Base-by-base conservation (phyloP, 1,140 invertebrate genomes). In the Habropoda laboriosa region DNA sequence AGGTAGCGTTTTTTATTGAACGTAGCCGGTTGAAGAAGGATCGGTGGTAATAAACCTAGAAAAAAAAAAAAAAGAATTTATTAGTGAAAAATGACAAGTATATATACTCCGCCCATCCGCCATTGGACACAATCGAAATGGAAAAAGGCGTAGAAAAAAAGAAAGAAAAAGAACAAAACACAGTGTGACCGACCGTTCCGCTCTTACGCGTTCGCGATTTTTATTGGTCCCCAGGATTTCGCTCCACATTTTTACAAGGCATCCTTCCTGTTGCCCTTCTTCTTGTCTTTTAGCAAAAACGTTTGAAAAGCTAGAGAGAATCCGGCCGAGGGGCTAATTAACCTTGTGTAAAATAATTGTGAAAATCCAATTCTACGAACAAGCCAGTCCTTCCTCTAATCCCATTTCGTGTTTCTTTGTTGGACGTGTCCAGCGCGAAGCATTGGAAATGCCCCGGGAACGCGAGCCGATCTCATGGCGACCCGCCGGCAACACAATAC, bases 331-430 rank as follows among this genome's bases (percentile, higher is more conserved):
- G 12, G n/a, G 12, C 27, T 49, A 49, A 42, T 67, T 55, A n/a
- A 16, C 16, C 27, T 58, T 35, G 3, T 24, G 32, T 60, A 78
- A 70, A 77, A 71, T 16, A 49, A 49, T 32, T 78, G 13, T 47
- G 7, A 16, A 71, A 21, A 71, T 60, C 24, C 32, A 32, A n/a
- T 60, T 38, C 60, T n/a, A 21, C 0, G 72, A 61, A 51, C 45
- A 7, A n/a, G 16, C n/a, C 32, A 4, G 1, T n/a, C n/a, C 16
- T 35, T 21, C 8, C 30, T 21, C 3, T 74, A 74, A 74, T 74
- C 58, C 47, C 35, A 74, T 74, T 74, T 53, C 16, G 32, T 53
- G 32, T 21, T 63, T 30, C 35, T 74, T 74, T 53, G 58, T 47
- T 2, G 27, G 10, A 18, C 68, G n/a, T 4, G 8, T 7, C 40